Base-by-base conservation (phyloP, 2,797 vertebrate genomes). In the Dallia pectoralis region DNA sequence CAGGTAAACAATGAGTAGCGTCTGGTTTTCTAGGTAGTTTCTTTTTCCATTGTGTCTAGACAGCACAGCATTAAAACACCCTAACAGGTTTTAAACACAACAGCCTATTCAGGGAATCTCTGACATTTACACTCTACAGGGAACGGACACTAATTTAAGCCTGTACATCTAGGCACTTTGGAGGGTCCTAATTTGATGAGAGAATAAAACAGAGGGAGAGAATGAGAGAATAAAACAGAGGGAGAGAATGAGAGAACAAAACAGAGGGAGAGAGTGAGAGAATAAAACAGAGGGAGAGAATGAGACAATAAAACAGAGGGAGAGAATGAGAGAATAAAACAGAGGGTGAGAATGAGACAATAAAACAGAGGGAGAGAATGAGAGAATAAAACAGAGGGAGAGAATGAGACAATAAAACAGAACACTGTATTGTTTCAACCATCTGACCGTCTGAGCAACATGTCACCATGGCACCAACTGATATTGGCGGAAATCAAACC, bases 401-500 rank as follows among this genome's bases (percentile, higher is more conserved):
- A 63, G 62, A 67, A 29, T 33, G n/a, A 44, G 12, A 61, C n/a
- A 40, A 15, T 33, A 40, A 61, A 16, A 65, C 1, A 49, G 5
- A 51, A 18, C 33, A 32, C 30, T 30, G 7, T 18, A 51, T 25
- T 33, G 62, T 51, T 25, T 67, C 29, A 76, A 29, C 33, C 44
- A 49, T 40, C 51, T 14, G 40, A 68, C 70, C 47, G 61, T 69
- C 22, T 47, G 53, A 72, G 49, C 63, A 67, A 59, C 53, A 44
- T 56, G 62, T 47, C 29, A 61, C 33, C 73, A 56, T 22, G 15
- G 63, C 53, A 36, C 64, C 36, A 2, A 27, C n/a, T 71, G 76
- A 70, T 68, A 73, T 64, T 6, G 27, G 49, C 56, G 27, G 44
- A 47, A 66, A 64, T 68, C 67, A 56, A 59, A 73, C n/a, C 59